A percentile compares a stretch with the other conserved stretches of the same genome.
Evolutionary conservation across 1,140 invertebrate genomes (phyloP).

Genomic region (Apis florea): DNA sequence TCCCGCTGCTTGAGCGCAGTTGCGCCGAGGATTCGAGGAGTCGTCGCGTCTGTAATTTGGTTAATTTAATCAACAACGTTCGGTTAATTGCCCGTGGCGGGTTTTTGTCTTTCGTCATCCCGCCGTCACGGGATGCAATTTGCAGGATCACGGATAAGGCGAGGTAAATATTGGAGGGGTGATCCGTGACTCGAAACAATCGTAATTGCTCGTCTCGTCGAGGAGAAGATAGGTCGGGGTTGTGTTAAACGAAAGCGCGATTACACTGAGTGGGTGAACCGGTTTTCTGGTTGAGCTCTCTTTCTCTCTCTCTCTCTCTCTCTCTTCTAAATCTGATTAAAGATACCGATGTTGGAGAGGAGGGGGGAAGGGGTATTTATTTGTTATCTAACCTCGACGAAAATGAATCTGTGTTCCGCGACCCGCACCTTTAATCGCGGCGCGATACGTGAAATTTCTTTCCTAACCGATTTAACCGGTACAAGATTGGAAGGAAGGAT

Average conservation of each 20-base stretch:
- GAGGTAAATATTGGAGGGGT: slow-evolving; percentile 45
- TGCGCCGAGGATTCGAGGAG: too few species aligned
- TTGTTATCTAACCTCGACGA: slow-evolving; percentile 37
- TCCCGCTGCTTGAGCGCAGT: too few species aligned
- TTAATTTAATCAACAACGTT: too few species aligned
- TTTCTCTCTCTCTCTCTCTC: too few species aligned
- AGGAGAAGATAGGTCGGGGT: slow-evolving; percentile 16
- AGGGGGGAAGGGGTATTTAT: slow-evolving; percentile 47
- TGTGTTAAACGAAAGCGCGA: slow-evolving; percentile 6
- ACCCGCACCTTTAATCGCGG: too few species aligned
- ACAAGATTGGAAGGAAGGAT: too few species aligned
- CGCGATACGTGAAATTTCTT: too few species aligned
- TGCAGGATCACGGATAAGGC: slow-evolving; percentile 28
- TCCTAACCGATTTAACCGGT: too few species aligned
- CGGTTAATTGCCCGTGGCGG: too few species aligned
- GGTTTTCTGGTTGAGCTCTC: slow-evolving; percentile 21
- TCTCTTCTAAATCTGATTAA: slow-evolving; percentile 53
- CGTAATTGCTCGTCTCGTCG: slow-evolving; percentile 34
- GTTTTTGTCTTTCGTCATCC: slow-evolving; percentile 39
- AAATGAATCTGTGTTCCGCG: slow-evolving; percentile 29
- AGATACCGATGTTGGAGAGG: slow-evolving; percentile 41
- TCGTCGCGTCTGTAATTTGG: too few species aligned
- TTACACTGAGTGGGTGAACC: not conserved
- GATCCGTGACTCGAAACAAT: slow-evolving; percentile 47
- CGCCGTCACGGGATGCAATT: slow-evolving; percentile 40